Evolutionary conservation across 2,113 vertebrate genomes (phyloP).

Genomic region (Xenus cinereus): DNA sequence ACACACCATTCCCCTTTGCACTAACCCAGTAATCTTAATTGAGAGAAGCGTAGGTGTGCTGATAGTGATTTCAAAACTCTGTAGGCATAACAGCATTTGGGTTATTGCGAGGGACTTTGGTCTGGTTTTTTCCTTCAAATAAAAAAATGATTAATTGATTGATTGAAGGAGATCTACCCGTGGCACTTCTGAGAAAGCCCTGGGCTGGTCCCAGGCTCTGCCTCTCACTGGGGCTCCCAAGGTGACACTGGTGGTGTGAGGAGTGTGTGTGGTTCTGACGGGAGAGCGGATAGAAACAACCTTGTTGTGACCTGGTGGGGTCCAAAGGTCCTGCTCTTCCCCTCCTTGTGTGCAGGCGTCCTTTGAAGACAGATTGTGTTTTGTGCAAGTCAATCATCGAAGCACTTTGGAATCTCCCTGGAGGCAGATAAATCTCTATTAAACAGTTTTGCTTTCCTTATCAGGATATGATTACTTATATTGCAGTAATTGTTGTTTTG

Average conservation of each 20-base stretch:
- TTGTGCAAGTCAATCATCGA: background rate
- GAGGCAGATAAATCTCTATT: background rate
- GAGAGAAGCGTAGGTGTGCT: background rate
- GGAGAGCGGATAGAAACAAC: accelerated
- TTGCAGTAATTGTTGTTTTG: background rate
- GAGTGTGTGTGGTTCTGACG: accelerated
- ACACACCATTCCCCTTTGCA: background rate
- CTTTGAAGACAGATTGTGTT: background rate
- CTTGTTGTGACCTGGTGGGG: background rate
- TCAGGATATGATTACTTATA: accelerated
- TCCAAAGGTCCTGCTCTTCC: background rate
- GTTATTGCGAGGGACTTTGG: background rate
- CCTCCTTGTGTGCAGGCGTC: background rate
- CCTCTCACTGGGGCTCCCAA: background rate
- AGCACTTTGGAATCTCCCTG: background rate
- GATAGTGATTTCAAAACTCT: accelerated
- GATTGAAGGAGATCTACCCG: background rate
- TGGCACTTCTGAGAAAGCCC: background rate
- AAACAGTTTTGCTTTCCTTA: background rate
- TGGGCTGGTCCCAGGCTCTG: background rate
- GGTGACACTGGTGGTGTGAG: accelerated
- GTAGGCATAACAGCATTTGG: too few relatives aligned
- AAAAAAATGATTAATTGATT: background rate
- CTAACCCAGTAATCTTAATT: too few relatives aligned
- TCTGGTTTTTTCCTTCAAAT: background rate